Evolutionary conservation across 64 coral and sea anemone genomes (phyloP).

Genomic region (Orbicella faveolata): DNA sequence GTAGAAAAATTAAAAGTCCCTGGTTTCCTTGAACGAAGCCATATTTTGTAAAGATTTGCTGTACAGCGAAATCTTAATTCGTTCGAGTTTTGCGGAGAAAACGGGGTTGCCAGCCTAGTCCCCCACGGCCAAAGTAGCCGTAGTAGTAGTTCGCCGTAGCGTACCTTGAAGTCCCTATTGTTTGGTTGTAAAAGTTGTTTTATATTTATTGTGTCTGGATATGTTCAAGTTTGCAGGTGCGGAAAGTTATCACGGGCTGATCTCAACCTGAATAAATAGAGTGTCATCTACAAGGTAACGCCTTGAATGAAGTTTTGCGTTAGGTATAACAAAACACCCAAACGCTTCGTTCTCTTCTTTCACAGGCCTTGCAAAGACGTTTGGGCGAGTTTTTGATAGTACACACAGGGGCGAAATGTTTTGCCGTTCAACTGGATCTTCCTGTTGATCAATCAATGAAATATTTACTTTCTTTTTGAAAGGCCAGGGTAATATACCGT

Average conservation of each 20-base stretch:
- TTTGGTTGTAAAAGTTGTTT: too few relatives aligned
- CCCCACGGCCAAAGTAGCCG: too few relatives aligned
- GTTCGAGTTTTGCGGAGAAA: too few relatives aligned
- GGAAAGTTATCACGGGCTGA: not conserved
- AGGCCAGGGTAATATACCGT: slow-evolving; percentile 32
- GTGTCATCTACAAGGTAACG: slow-evolving; percentile 11
- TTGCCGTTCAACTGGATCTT: not conserved
- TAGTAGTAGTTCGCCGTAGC: too few relatives aligned
- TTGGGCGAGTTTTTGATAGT: not conserved
- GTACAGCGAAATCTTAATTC: too few relatives aligned
- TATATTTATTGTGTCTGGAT: too few relatives aligned
- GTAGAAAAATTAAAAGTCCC: too few relatives aligned
- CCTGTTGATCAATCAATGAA: slow-evolving; percentile 3
- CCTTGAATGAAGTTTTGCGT: not conserved
- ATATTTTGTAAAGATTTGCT: too few relatives aligned
- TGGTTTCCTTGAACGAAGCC: too few relatives aligned
- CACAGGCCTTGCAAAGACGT: not conserved
- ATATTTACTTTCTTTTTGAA: not conserved
- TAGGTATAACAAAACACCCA: not conserved
- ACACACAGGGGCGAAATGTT: not conserved
- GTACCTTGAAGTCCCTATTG: too few relatives aligned
- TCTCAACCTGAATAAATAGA: slow-evolving; percentile 11
- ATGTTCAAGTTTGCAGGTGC: too few relatives aligned
- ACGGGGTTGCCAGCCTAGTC: too few relatives aligned
- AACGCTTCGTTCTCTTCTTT: not conserved